Conservation (phyloP, 2,888 invertebrate genomes). For the Heteromurus nitidus region DNA sequence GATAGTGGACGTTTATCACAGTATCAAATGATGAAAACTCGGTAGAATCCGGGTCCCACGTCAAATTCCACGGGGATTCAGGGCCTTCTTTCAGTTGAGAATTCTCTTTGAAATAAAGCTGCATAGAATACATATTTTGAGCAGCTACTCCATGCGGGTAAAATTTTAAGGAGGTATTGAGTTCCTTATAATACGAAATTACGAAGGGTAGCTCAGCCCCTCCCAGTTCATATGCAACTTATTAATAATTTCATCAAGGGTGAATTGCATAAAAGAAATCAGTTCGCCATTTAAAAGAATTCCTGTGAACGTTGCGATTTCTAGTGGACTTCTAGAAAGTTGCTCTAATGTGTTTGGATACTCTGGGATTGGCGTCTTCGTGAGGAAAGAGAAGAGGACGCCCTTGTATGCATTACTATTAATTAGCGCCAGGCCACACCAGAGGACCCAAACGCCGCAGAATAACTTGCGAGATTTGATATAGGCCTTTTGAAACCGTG, state of each 20-base stretch:
- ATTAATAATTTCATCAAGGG: constrained; percentile 19
- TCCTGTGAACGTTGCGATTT: constrained; percentile 3
- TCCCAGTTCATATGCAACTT: not conserved
- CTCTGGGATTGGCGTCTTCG: constrained; percentile 15
- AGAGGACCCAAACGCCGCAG: constrained; percentile 6
- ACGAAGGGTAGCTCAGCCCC: constrained; percentile 16
- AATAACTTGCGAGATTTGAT: not conserved
- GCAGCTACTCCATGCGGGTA: constrained; percentile 17
- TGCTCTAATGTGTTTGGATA: constrained; percentile 11
- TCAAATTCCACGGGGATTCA: too few species aligned
- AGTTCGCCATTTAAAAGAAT: not conserved
- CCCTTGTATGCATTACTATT: constrained; percentile 33
- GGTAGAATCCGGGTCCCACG: not conserved
- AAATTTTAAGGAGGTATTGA: not conserved
- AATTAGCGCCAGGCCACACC: not conserved
- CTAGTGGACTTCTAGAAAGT: not conserved
- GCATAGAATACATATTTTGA: not conserved
- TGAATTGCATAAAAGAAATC: not conserved
- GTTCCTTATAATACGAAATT: constrained; percentile 21
- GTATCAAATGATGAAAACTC: constrained; percentile 33
- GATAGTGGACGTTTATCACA: constrained; percentile 36
- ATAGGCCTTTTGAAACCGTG: not conserved
- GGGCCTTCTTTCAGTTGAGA: too few species aligned
- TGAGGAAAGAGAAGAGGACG: constrained; percentile 41
- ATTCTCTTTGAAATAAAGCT: not conserved